Conservation (phyloP, 2,888 invertebrate genomes). For the Spodoptera picta region DNA sequence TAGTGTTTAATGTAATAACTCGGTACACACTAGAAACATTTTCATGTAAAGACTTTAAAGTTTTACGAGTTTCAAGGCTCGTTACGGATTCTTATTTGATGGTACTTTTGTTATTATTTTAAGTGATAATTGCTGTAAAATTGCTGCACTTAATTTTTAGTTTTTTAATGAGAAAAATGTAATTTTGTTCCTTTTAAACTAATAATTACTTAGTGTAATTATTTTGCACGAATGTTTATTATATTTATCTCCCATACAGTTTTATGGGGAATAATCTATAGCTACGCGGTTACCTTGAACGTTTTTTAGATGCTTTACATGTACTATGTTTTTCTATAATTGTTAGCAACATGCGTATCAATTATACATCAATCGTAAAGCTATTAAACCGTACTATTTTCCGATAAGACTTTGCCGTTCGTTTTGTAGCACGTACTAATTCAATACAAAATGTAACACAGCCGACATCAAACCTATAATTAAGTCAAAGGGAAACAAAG, state of each 20-base stretch:
- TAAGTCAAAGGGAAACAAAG: slow-evolving; percentile 42
- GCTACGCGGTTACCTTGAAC: too few relatives aligned
- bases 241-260: too few relatives aligned
- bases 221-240: slow-evolving; percentile 7
- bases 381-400: too few relatives aligned
- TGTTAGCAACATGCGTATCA: too few relatives aligned
- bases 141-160: slow-evolving; percentile 29
- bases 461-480: slow-evolving; percentile 32
- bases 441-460: slow-evolving; percentile 27
- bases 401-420: background rate
- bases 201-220: slow-evolving; percentile 14
- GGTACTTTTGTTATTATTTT: slow-evolving; percentile 43
- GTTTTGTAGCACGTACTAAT: slow-evolving; percentile 28
- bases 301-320: too few relatives aligned
- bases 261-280: too few relatives aligned
- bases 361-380: too few relatives aligned
- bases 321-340: too few relatives aligned
- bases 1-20: slow-evolving; percentile 72
- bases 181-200: slow-evolving; percentile 8
- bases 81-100: slow-evolving; percentile 45
- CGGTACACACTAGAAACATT: slow-evolving; percentile 54
- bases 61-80: slow-evolving; percentile 53
- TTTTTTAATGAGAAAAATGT: slow-evolving; percentile 27
- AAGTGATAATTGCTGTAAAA: slow-evolving; percentile 43
- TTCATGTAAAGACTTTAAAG: slow-evolving; percentile 60